phyloP scores from a whole-genome alignment of 2,888 invertebrate genomes.

The Scaptomyza polygonia region DNA sequence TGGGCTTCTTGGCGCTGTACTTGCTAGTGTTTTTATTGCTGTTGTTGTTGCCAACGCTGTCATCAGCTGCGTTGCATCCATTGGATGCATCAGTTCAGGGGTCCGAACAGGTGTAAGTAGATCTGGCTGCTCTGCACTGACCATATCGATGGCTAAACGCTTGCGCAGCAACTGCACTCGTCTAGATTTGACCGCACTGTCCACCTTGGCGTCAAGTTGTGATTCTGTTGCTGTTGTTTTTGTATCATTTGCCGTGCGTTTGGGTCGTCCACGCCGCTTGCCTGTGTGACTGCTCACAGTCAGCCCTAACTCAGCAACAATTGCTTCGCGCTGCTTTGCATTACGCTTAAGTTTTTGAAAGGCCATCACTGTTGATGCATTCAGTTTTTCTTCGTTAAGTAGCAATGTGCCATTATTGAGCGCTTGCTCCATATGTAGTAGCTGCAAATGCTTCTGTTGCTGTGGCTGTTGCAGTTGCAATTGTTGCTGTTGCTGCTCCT shows the following conservation, averaged over 20 bases:
- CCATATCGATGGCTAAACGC: constrained; percentile 82
- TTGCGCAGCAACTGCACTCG: constrained; percentile 82
- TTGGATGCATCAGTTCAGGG: constrained; percentile 27
- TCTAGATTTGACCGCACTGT: constrained; percentile 72
- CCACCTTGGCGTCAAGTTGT: constrained; percentile 21
- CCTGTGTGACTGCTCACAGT: constrained; percentile 31
- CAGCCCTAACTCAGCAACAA: background rate
- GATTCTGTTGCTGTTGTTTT: constrained; percentile 10
- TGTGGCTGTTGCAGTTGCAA: constrained; percentile 29
- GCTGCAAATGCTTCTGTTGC: constrained; percentile 26
- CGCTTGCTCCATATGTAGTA: constrained; percentile 13
- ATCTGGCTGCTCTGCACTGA: constrained; percentile 69
- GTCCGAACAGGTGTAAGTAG: background rate
- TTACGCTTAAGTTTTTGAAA: constrained; percentile 1
- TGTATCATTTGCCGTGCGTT: constrained; percentile 76
- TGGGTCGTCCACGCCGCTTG: constrained; percentile 85
- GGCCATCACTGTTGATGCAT: constrained; percentile 1
- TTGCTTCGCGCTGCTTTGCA: constrained; percentile 1
- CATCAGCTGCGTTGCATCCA: constrained; percentile 9
- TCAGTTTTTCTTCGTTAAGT: constrained; percentile 15
- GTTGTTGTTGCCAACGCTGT: constrained; percentile 10
- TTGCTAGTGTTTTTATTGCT: background rate
- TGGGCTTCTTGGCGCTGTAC: background rate
- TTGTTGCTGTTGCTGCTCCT: constrained; percentile 59
- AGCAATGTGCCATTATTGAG: constrained; percentile 49